Conservation (phyloP, 2,113 vertebrate genomes). For the Benitochromis conjunctus region DNA sequence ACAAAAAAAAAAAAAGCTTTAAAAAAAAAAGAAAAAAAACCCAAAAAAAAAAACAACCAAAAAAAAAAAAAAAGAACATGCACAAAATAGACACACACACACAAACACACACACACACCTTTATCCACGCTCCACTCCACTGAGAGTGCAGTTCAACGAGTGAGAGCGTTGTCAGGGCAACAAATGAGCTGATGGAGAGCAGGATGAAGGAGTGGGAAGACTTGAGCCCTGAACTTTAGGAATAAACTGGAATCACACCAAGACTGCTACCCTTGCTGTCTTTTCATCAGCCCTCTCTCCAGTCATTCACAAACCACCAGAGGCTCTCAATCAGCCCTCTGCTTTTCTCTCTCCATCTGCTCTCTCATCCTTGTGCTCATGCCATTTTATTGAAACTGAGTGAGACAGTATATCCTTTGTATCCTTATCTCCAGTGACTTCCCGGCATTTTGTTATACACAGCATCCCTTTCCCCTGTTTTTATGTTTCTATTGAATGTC, state of each 20-base stretch:
- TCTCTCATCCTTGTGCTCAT: background rate
- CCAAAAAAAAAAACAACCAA: too few relatives aligned
- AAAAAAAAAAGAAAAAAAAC: background rate
- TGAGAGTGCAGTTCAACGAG: conserved; percentile 28
- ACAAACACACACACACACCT: background rate
- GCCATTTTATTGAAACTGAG: background rate
- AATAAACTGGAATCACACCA: background rate
- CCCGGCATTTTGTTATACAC: background rate
- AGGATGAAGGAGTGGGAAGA: conserved; percentile 49
- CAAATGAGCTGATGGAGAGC: conserved; percentile 41
- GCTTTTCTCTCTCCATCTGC: background rate
- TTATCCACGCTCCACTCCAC: conserved; percentile 13
- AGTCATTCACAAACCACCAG: conserved; percentile 45
- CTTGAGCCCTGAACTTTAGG: conserved; percentile 60
- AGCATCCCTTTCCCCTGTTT: background rate
- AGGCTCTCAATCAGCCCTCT: conserved; percentile 20
- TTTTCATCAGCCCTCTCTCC: conserved; percentile 42
- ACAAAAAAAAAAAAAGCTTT: background rate
- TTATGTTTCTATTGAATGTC: background rate
- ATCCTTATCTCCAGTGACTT: background rate
- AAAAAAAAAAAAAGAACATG: background rate
- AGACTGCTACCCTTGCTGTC: background rate
- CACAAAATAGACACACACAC: background rate
- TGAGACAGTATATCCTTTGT: background rate
- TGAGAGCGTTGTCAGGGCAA: conserved; percentile 63